A percentile compares a stretch with the other conserved stretches of the same genome.
phyloP scores from a whole-genome alignment of 2,797 vertebrate genomes.

The Poeciliopsis turneri region DNA sequence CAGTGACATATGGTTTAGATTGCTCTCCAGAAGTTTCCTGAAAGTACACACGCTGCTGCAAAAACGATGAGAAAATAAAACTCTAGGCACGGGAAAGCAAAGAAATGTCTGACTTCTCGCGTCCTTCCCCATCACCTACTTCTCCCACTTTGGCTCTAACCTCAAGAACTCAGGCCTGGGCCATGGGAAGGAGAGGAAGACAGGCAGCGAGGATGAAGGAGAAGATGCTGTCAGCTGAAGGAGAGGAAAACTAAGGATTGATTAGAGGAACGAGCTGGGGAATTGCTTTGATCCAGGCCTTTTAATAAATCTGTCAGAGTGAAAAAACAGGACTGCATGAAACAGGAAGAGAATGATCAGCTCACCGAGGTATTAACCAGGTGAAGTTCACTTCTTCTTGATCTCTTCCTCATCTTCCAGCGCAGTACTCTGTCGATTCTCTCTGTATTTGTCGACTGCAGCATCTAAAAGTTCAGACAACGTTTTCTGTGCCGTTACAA shows the following conservation, averaged over 20 bases:
- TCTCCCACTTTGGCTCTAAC: conserved; percentile 39
- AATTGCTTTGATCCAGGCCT: conserved; percentile 62
- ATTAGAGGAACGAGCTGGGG: conserved; percentile 58
- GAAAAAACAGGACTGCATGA: conserved; percentile 62
- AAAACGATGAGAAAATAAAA: conserved; percentile 24
- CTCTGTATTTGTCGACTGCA: not conserved
- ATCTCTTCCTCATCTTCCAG: conserved; percentile 13
- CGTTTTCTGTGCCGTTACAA: not conserved
- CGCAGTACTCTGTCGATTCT: not conserved
- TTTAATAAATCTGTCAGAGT: conserved; percentile 76
- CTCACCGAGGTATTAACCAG: conserved; percentile 62
- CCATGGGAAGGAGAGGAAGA: conserved; percentile 39
- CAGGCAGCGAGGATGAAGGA: conserved; percentile 26
- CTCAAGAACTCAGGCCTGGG: conserved; percentile 31
- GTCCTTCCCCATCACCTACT: conserved; percentile 30
- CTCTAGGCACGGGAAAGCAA: not conserved
- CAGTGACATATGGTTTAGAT: conserved; percentile 19
- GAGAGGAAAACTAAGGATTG: conserved; percentile 52
- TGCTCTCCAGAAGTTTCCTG: conserved; percentile 26
- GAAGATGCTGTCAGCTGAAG: conserved; percentile 59
- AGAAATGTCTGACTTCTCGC: conserved; percentile 25
- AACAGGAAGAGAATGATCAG: conserved; percentile 34
- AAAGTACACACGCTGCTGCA: conserved; percentile 23
- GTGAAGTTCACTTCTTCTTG: conserved; percentile 32
- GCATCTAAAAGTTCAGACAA: not conserved